Evolutionary conservation across 2,113 vertebrate species (phyloP).

Genomic region (Siniperca knerii): DNA sequence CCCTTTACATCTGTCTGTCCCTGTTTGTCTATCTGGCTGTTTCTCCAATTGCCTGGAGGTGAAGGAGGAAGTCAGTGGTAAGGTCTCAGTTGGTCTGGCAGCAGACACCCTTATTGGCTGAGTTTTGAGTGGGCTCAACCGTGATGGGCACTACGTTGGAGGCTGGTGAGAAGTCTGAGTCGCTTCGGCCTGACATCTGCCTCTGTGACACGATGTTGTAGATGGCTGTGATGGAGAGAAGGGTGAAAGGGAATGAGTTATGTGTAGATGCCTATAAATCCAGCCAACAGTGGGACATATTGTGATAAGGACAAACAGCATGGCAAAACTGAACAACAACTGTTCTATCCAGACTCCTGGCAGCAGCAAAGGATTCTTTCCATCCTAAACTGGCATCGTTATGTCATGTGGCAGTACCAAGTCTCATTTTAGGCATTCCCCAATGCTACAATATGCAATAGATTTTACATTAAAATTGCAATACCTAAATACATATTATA

Average conservation of each 20-base stretch:
- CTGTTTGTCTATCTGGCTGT: constrained; percentile 49
- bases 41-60: constrained; percentile 51
- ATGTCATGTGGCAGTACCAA: constrained; percentile 53
- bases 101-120: constrained; percentile 82
- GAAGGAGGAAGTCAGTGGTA: constrained; percentile 57
- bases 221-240: constrained; percentile 85
- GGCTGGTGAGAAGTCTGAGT: constrained; percentile 86
- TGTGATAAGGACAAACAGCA: constrained; percentile 67
- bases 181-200: constrained; percentile 86
- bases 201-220: constrained; percentile 90
- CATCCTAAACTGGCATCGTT: constrained; percentile 61
- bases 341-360: constrained; percentile 69
- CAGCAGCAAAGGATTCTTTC: constrained; percentile 62
- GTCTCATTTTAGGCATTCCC: constrained; percentile 47
- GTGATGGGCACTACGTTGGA: constrained; percentile 90
- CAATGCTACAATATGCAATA: constrained; percentile 10
- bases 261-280: constrained; percentile 54
- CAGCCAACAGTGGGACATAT: constrained; percentile 67
- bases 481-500: neutral
- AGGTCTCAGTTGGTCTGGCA: constrained; percentile 90
- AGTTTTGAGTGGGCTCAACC: constrained; percentile 89
- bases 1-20: constrained; percentile 49
- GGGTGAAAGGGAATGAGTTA: constrained; percentile 37
- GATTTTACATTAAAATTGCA: constrained; percentile 12
- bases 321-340: constrained; percentile 67